A percentile compares a stretch with the other conserved stretches of the same genome.
Evolutionary conservation across 2,797 vertebrate species (phyloP).

Genomic region (Podarcis lilfordi): DNA sequence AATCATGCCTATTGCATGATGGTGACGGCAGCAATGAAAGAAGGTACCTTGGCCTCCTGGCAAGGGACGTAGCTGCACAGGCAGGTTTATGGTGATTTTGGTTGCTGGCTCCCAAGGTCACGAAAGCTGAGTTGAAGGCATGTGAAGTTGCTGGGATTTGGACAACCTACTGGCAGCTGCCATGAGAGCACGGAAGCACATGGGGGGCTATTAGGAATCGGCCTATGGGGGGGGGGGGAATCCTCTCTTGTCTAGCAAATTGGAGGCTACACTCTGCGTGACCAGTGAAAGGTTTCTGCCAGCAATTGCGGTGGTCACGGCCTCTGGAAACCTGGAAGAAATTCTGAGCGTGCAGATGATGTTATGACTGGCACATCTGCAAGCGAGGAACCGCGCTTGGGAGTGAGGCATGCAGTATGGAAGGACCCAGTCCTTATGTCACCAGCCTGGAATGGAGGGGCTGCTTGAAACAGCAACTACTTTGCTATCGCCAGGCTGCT

Average conservation of each 20-base stretch:
- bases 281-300: conserved; percentile 57
- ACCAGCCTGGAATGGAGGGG: conserved; percentile 72
- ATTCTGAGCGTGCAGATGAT: conserved; percentile 68
- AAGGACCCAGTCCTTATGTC: conserved; percentile 78
- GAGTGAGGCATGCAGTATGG: conserved; percentile 77
- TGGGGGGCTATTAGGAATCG: neutral
- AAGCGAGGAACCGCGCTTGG: conserved; percentile 75
- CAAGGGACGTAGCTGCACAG: neutral
- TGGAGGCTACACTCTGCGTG: conserved; percentile 54
- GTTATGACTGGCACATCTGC: conserved; percentile 68
- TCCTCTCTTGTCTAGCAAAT: conserved; percentile 11
- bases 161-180: neutral
- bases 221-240: neutral
- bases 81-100: neutral
- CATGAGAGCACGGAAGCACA: neutral
- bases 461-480: conserved; percentile 76
- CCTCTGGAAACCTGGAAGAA: conserved; percentile 68
- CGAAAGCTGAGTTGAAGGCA: neutral
- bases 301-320: conserved; percentile 49
- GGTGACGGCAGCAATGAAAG: too few relatives aligned
- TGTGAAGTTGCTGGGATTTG: neutral
- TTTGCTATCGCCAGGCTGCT: conserved; percentile 69
- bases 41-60: too few relatives aligned
- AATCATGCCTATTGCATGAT: too few relatives aligned
- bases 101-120: neutral